Percentiles rank a stretch among this genome's conserved stretches.
phyloP scores from a whole-genome alignment of 2,888 invertebrate genomes.

The Penaeus monodon region DNA sequence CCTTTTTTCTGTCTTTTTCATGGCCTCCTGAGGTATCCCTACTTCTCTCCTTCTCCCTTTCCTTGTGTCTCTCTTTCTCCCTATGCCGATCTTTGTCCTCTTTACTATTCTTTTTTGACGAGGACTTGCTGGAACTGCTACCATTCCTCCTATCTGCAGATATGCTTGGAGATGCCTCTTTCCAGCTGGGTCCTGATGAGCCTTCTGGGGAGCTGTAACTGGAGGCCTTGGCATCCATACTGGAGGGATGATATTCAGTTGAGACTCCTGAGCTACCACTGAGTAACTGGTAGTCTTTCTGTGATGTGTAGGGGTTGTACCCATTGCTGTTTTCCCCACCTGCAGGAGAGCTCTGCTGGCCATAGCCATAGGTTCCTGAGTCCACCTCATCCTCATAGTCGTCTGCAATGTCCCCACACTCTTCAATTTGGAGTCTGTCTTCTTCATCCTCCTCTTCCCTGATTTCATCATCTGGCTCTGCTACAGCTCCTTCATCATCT shows the following conservation, averaged over 20 bases:
- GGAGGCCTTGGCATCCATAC: background rate
- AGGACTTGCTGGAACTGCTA: slow-evolving; percentile 17
- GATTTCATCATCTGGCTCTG: background rate
- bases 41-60: slow-evolving; percentile 13
- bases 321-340: slow-evolving; percentile 20
- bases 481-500: slow-evolving; percentile 12
- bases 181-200: background rate
- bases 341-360: background rate
- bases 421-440: slow-evolving; percentile 57
- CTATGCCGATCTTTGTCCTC: slow-evolving; percentile 34
- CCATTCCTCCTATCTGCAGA: slow-evolving; percentile 37
- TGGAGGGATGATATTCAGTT: slow-evolving; percentile 36
- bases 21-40: slow-evolving; percentile 23
- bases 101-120: slow-evolving; percentile 32
- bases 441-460: slow-evolving; percentile 52
- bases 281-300: slow-evolving; percentile 48
- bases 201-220: slow-evolving; percentile 2
- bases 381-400: slow-evolving; percentile 4
- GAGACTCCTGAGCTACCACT: background rate
- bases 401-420: slow-evolving; percentile 28
- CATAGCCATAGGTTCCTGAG: background rate
- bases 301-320: slow-evolving; percentile 60
- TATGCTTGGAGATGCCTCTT: slow-evolving; percentile 11
- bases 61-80: slow-evolving; percentile 35
- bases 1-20: slow-evolving; percentile 29